Percentiles rank a stretch among this genome's conserved stretches.
These are phyloP conservation scores for Stomatorhinus ivindoensis DNA, from an alignment of 2,113 vertebrate species.

Conservation along the genomic window DNA sequence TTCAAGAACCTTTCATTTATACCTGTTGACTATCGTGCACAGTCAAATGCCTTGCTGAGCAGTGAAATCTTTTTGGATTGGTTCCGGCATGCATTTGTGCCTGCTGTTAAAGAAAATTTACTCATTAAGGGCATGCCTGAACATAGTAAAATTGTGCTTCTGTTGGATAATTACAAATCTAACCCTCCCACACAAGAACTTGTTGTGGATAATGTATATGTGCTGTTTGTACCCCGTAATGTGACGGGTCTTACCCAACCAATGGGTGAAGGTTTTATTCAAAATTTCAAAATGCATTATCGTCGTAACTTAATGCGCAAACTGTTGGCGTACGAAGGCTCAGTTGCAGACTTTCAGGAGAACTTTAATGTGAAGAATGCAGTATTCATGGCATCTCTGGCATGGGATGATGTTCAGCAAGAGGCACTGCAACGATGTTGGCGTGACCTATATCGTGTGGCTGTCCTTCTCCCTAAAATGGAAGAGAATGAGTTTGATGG, in stretches of 20 bases:
- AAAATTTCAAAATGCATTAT: not conserved
- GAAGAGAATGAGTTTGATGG: not conserved
- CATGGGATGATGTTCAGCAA: not conserved
- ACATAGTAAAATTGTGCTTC: not conserved
- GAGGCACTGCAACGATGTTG: not conserved
- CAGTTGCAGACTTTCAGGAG: not conserved
- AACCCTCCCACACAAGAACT: not conserved
- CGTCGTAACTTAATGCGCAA: not conserved
- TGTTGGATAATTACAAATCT: not conserved
- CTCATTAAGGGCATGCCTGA: not conserved
- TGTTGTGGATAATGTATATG: not conserved
- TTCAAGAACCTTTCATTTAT: not conserved
- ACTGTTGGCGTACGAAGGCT: not conserved
- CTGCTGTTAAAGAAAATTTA: not conserved
- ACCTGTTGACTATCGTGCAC: not conserved
- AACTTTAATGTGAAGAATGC: not conserved
- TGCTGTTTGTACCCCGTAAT: not conserved
- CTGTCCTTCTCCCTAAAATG: not conserved
- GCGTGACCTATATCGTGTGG: not conserved
- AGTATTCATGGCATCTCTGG: not conserved
- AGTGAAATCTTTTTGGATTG: constrained; percentile 1
- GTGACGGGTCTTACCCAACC: not conserved
- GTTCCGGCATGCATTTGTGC: not conserved
- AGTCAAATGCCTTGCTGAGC: not conserved
- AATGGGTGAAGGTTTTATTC: not conserved